Evolutionary conservation across 2,797 vertebrate species (phyloP).

Genomic region (Discoglossus pictus): DNA sequence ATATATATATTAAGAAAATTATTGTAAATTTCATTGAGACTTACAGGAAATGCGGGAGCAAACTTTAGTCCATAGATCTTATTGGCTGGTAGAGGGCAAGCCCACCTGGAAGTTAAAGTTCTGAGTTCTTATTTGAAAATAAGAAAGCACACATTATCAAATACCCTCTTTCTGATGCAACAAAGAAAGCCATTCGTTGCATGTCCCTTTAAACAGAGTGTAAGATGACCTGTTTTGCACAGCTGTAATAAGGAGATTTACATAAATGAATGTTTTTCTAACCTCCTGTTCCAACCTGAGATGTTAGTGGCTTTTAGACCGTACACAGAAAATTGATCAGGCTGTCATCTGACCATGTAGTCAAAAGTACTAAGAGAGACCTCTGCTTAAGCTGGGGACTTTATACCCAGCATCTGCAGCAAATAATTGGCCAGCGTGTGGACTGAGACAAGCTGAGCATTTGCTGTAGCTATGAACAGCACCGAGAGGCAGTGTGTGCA

Average conservation of each 20-base stretch:
- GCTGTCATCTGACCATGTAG: slow-evolving; percentile 43
- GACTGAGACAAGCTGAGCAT: slow-evolving; percentile 58
- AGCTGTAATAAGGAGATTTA: slow-evolving; percentile 15
- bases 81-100: too few relatives aligned
- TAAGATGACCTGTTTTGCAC: neutral
- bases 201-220: neutral
- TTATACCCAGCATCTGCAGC: slow-evolving; percentile 59
- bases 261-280: slow-evolving; percentile 22
- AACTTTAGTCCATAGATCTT: too few relatives aligned
- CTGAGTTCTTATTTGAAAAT: too few relatives aligned
- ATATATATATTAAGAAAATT: too few relatives aligned
- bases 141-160: too few relatives aligned
- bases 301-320: slow-evolving; percentile 45
- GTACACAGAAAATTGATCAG: slow-evolving; percentile 54
- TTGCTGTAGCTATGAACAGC: slow-evolving; percentile 56
- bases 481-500: slow-evolving; percentile 52
- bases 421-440: slow-evolving; percentile 60
- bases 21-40: too few relatives aligned
- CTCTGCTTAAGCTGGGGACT: slow-evolving; percentile 51
- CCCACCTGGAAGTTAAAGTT: too few relatives aligned
- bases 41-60: too few relatives aligned
- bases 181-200: too few relatives aligned
- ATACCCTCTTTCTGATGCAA: too few relatives aligned
- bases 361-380: slow-evolving; percentile 36
- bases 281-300: slow-evolving; percentile 6